Conservation (phyloP, 2,888 invertebrate species). For the Cosmia trapezina region DNA sequence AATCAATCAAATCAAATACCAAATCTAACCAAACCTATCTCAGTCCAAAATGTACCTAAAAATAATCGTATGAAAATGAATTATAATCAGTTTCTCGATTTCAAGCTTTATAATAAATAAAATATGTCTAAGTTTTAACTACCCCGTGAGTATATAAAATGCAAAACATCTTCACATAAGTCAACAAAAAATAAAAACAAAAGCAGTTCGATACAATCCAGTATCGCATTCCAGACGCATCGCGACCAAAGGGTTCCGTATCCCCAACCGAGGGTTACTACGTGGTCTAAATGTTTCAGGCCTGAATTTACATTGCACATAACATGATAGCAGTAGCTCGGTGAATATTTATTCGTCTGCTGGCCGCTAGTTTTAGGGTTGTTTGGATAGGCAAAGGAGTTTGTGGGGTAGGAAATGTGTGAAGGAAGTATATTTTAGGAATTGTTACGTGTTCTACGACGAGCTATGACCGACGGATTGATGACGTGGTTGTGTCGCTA, state of each 20-base stretch:
- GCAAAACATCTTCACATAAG: conserved; percentile 23
- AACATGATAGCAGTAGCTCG: conserved; percentile 71
- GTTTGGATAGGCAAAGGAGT: conserved; percentile 37
- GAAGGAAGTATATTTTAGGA: conserved; percentile 4
- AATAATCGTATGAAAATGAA: background rate
- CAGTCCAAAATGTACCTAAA: background rate
- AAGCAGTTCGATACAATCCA: conserved; percentile 46
- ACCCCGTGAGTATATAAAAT: background rate
- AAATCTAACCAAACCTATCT: background rate
- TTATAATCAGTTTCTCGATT: background rate
- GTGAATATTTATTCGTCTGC: conserved; percentile 75
- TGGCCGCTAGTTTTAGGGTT: conserved; percentile 44
- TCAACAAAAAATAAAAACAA: conserved; percentile 41
- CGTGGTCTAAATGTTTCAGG: conserved; percentile 87
- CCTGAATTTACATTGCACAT: conserved; percentile 79
- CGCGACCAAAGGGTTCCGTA: conserved; percentile 61
- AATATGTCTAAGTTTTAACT: background rate
- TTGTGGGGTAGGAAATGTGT: background rate
- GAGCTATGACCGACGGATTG: background rate
- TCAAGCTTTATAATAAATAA: background rate
- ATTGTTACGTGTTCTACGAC: background rate
- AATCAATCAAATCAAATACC: background rate
- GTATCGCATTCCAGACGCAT: conserved; percentile 67
- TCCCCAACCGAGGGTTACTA: conserved; percentile 75
- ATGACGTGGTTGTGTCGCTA: background rate